Conservation (phyloP, 2,888 invertebrate genomes). For the Miltochrista miniata region DNA sequence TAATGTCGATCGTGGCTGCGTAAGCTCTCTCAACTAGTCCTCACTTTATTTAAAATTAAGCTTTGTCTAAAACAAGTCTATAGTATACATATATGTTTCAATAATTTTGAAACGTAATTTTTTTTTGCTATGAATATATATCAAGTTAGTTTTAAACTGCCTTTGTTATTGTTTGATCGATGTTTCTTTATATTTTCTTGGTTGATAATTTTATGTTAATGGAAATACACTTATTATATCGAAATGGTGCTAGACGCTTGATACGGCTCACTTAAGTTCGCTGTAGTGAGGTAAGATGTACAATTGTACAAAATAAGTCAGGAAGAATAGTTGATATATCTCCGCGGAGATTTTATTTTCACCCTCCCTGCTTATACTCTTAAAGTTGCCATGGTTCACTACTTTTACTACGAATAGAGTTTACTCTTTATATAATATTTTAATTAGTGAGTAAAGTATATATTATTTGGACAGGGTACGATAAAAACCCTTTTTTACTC, state of each 20-base stretch:
- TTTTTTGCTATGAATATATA: slow-evolving; percentile 22
- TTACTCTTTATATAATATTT: slow-evolving; percentile 34
- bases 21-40: slow-evolving; percentile 60
- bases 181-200: slow-evolving; percentile 63
- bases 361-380: slow-evolving; percentile 60
- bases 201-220: slow-evolving; percentile 78
- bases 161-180: slow-evolving; percentile 54
- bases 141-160: slow-evolving; percentile 24
- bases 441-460: slow-evolving; percentile 42
- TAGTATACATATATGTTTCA: slow-evolving; percentile 45
- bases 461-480: slow-evolving; percentile 70
- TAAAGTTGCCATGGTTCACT: slow-evolving; percentile 58
- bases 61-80: slow-evolving; percentile 52
- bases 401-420: slow-evolving; percentile 35
- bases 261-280: slow-evolving; percentile 67
- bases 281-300: slow-evolving; percentile 63
- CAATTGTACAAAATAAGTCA: slow-evolving; percentile 57
- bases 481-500: slow-evolving; percentile 55
- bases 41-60: slow-evolving; percentile 68
- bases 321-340: slow-evolving; percentile 39
- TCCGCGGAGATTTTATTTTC: slow-evolving; percentile 37
- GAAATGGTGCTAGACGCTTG: slow-evolving; percentile 82
- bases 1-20: no score
- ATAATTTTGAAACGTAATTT: slow-evolving; percentile 21
- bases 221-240: slow-evolving; percentile 74